Conservation (phyloP, 2,888 invertebrate species). For the Cephus pygmeus region DNA sequence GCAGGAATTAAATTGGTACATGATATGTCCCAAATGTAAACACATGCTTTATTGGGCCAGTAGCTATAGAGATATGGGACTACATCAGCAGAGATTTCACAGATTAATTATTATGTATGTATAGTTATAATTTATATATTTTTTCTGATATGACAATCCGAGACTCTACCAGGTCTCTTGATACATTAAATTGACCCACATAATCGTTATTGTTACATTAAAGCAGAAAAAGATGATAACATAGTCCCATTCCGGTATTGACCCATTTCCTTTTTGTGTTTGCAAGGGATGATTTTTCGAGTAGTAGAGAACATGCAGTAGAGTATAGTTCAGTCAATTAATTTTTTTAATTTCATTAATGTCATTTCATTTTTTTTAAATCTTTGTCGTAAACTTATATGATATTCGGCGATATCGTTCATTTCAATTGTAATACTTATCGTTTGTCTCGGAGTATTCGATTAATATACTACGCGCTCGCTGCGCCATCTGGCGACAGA, state of each 20-base stretch:
- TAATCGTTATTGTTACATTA: not conserved
- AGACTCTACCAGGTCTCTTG: not conserved
- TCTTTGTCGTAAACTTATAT: not conserved
- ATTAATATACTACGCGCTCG: not conserved
- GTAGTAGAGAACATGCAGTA: not conserved
- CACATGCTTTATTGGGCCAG: not conserved
- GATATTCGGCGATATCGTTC: not conserved
- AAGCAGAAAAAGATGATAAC: not conserved
- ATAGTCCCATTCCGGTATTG: not conserved
- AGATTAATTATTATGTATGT: not conserved
- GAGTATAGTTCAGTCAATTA: not conserved
- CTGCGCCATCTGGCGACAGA: not conserved
- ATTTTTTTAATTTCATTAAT: not conserved
- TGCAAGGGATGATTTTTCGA: not conserved
- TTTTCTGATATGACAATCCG: not conserved
- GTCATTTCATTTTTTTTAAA: not conserved
- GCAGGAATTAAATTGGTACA: not conserved
- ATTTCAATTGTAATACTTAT: not conserved
- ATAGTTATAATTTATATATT: not conserved
- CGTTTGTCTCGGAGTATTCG: not conserved
- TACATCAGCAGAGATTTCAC: not conserved
- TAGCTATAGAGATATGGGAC: not conserved
- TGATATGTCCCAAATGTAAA: not conserved
- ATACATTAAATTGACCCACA: not conserved
- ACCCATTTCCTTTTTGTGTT: not conserved